Evolutionary conservation across 92 coral and sea anemone genomes (phyloP), one percentile per base, ranked within the genome.

Genomic region (Muricea muricata): DNA sequence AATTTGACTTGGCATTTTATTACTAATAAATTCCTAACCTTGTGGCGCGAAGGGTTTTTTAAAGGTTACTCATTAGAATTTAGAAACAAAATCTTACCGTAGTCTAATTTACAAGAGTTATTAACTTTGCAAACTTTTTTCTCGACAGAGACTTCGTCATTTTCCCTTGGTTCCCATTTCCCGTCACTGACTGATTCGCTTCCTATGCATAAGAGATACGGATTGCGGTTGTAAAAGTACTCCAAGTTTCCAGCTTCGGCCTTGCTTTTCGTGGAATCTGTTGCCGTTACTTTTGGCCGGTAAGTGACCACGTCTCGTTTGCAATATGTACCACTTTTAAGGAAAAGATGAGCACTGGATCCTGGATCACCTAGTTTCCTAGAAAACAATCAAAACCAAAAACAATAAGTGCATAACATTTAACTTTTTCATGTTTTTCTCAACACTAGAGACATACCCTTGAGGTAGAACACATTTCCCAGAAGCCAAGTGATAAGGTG

Each of bases 381-480:
- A 30, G 0, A 63, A 60, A 24, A 63, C 6, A n/a, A 54, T 14
- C 25, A 14, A 37, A 37, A 4, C 42, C 42, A 4, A 4, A 37
- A 37, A 4, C 9, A 4, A 4, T 37, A 37, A 37, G 5, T 9
- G 5, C 42, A 4, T 4, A 37, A 37, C 4, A 37, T 37, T 4
- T 37, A 37, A 37, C 42, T 37, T 37, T 37, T 37, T 37, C 9
- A 4, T 37, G 42, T 9, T 9, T 37, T 37, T 37, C 9, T 37
- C 9, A 37, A 37, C 42, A 4, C 42, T n/a, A 3, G 4, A 18
- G 2, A 52, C 60, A 2, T 52, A 52, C 60, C 26, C 45, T 4
- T 18, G 11, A 28, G 81, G 81, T 29, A 75, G 54, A 75, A 75
- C 35, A 50, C 65, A 75, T 75, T 75, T 75, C 9, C 81, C 81